These are phyloP conservation scores for Idaea aversata DNA, from an alignment of 2,888 invertebrate genomes.

Conservation along the genomic window DNA sequence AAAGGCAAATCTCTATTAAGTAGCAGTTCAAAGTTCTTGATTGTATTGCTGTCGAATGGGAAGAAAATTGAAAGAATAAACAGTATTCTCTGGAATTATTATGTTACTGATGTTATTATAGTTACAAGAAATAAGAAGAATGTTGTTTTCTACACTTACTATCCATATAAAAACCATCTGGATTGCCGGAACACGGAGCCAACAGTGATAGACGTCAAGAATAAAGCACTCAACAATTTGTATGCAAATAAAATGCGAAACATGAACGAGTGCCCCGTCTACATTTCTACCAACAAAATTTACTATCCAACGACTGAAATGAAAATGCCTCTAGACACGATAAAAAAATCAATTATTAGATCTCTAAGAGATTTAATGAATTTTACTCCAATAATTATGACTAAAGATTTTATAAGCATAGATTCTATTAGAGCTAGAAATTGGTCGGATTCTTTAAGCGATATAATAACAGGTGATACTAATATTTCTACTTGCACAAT, in stretches of 20 bases:
- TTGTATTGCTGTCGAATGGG: constrained; percentile 42
- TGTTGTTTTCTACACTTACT: constrained; percentile 50
- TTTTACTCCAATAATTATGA: constrained; percentile 54
- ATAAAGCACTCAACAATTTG: constrained; percentile 28
- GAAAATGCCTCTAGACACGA: constrained; percentile 53
- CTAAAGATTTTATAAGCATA: constrained; percentile 55
- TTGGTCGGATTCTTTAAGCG: constrained; percentile 61
- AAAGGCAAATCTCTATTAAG: constrained; percentile 53
- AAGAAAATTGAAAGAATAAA: constrained; percentile 48
- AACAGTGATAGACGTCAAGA: constrained; percentile 43
- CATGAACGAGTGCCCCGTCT: constrained; percentile 59
- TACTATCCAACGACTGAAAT: constrained; percentile 48
- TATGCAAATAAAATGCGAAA: constrained; percentile 59
- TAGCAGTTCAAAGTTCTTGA: constrained; percentile 49
- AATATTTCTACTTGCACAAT: constrained; percentile 62
- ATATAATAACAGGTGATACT: constrained; percentile 50
- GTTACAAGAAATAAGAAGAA: constrained; percentile 36
- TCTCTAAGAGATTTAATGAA: constrained; percentile 56
- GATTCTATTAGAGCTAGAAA: constrained; percentile 56
- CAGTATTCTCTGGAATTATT: constrained; percentile 50
- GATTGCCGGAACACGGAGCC: constrained; percentile 54
- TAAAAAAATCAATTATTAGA: constrained; percentile 49
- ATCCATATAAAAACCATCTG: constrained; percentile 51
- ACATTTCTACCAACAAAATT: constrained; percentile 60
- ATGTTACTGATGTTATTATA: constrained; percentile 49